These are phyloP conservation scores for Bhutanitis thaidina DNA, from an alignment of 2,888 invertebrate species.

Conservation along the genomic window DNA sequence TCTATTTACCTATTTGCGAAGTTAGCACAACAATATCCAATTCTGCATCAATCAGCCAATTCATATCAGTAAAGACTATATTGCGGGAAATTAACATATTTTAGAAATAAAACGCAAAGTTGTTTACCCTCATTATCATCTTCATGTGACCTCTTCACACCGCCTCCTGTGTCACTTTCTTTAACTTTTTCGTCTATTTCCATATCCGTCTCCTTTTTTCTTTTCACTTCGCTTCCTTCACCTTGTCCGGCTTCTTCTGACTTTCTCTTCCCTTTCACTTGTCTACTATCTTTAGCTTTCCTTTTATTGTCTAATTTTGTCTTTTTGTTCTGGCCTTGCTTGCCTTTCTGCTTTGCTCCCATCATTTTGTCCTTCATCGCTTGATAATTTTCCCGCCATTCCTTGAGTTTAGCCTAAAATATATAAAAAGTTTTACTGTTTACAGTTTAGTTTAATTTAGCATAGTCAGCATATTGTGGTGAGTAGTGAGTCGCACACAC, in stretches of 20 bases:
- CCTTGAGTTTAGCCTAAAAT: conserved; percentile 53
- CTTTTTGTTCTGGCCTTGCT: conserved; percentile 49
- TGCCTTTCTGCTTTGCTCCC: conserved; percentile 55
- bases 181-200: conserved; percentile 41
- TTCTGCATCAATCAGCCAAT: too few relatives aligned
- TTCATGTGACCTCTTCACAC: conserved; percentile 53
- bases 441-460: too few relatives aligned
- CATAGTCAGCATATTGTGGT: too few relatives aligned
- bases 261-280: conserved; percentile 51
- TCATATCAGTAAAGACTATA: too few relatives aligned
- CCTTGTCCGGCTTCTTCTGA: conserved; percentile 36
- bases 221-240: conserved; percentile 47
- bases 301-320: conserved; percentile 49
- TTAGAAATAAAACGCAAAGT: too few relatives aligned
- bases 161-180: conserved; percentile 41
- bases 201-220: conserved; percentile 50
- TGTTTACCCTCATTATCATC: conserved; percentile 28
- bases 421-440: background rate
- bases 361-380: conserved; percentile 67
- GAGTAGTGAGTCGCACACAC: too few relatives aligned
- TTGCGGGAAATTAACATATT: too few relatives aligned
- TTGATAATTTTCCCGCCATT: conserved; percentile 66
- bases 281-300: conserved; percentile 42
- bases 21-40: too few relatives aligned
- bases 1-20: too few relatives aligned